phyloP scores from a whole-genome alignment of 2,797 vertebrate genomes.

The Xenopus petersii region DNA sequence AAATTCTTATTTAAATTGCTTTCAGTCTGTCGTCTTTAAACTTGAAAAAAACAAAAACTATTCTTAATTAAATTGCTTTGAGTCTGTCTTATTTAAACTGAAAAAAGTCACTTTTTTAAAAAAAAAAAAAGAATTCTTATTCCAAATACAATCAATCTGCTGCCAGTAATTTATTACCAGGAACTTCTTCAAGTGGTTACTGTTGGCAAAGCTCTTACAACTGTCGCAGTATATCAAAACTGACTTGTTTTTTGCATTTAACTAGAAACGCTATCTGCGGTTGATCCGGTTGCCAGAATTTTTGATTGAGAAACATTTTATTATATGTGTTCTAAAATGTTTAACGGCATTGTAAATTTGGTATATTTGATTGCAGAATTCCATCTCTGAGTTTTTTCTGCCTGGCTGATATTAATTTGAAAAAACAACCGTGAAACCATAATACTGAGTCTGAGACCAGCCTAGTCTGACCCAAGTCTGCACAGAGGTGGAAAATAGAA shows the following conservation, averaged over 20 bases:
- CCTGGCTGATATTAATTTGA: slow-evolving; percentile 28
- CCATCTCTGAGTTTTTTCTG: background rate
- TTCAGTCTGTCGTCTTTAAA: background rate
- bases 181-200: background rate
- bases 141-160: background rate
- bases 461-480: slow-evolving; percentile 29
- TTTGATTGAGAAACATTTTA: background rate
- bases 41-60: background rate
- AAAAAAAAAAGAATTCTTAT: background rate
- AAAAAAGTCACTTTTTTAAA: background rate
- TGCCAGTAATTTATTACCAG: background rate
- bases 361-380: too few relatives aligned
- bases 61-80: background rate
- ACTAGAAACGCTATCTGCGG: background rate
- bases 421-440: slow-evolving; percentile 17
- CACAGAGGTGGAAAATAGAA: slow-evolving; percentile 41
- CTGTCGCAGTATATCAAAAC: background rate
- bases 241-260: too few relatives aligned
- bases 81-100: background rate
- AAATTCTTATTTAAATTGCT: background rate
- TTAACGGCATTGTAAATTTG: too few relatives aligned
- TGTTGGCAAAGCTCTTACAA: background rate
- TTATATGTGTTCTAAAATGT: background rate
- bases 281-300: background rate
- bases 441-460: slow-evolving; percentile 10